phyloP scores from a whole-genome alignment of 1,140 invertebrate species.

The Lordiphosa collinella region DNA sequence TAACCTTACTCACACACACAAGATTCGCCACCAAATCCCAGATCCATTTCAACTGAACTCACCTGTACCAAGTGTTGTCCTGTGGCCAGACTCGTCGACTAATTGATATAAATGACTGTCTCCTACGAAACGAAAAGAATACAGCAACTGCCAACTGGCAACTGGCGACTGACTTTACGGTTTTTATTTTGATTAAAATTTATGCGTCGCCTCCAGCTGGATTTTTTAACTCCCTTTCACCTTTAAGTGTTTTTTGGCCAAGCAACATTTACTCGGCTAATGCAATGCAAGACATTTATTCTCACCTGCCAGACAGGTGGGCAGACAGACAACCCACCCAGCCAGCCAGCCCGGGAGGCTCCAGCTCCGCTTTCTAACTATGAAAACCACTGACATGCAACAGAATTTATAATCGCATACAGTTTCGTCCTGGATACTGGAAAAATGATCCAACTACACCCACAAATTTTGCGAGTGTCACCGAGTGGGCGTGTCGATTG shows the following conservation, averaged over 20 bases:
- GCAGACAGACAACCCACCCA: not conserved
- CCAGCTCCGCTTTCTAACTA: conserved; percentile 40
- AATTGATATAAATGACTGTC: conserved; percentile 76
- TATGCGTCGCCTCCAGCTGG: conserved; percentile 41
- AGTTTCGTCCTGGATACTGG: conserved; percentile 10
- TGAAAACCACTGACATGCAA: conserved; percentile 66
- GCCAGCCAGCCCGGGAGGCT: conserved; percentile 1
- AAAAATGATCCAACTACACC: conserved; percentile 8
- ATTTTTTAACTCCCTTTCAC: conserved; percentile 7
- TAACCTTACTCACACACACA: conserved; percentile 7
- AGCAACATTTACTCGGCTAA: conserved; percentile 36
- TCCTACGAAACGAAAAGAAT: conserved; percentile 29
- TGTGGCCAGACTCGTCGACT: conserved; percentile 50
- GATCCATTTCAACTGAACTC: conserved; percentile 13
- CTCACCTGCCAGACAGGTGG: conserved; percentile 38
- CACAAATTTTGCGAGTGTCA: conserved; percentile 51
- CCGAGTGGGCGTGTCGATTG: conserved; percentile 59
- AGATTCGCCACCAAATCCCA: conserved; percentile 2
- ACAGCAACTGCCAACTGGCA: conserved; percentile 6
- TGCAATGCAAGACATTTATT: conserved; percentile 56
- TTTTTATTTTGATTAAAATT: conserved; percentile 58
- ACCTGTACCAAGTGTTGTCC: conserved; percentile 36
- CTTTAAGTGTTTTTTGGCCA: conserved; percentile 34
- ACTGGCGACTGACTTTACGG: conserved; percentile 35
- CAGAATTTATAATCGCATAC: conserved; percentile 61